Base-by-base conservation (phyloP, 2,797 vertebrate species). In the Hydrolagus colliei region DNA sequence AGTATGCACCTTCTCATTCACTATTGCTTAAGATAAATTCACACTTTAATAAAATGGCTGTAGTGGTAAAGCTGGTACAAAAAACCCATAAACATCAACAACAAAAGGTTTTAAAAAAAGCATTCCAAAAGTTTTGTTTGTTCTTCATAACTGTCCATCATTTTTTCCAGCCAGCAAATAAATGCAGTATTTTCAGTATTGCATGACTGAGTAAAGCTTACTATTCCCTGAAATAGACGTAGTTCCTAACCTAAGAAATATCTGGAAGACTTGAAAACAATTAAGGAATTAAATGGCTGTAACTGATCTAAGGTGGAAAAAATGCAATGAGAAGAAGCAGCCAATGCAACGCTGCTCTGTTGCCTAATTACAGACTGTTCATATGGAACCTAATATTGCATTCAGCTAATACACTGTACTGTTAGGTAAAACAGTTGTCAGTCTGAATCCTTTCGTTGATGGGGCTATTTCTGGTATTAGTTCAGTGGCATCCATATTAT, bases 11-110 rank as follows among this genome's bases (percentile, higher is more conserved):
- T 95, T 93, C 93, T 93, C 94, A 95, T 96, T 91, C 88, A 96
- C 96, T 97, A 97, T 97, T 97, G 96, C 96, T 98, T 95, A 96
- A 96, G 96, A 95, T 95, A 96, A 95, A 94, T 94, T 94, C 92
- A 93, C 94, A 93, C 92, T 94, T 95, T 95, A 94, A 95, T 94
- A 94, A 86, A 96, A 96, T 95, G 94, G 95, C 95, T 94, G 95
- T 96, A 95, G 93, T 96, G 95, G 95, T 95, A 95, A 96, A 96
- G 95, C 95, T 95, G 94, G 96, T 97, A 96, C 93, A 97, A 97
- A 96, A 96, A 96, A 95, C 95, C 95, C 90, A 90, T 94, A 95
- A 94, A 94, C 92, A 95, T 94, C 94, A 92, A 92, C 95, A 97
- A 96, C 89, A 93, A 95, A 94, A 95, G 92, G 92, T 93, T 94